Evolutionary conservation across 2,113 vertebrate species (phyloP), one percentile per base, ranked within the genome.

Genomic region (Rhizomys pruinosus): DNA sequence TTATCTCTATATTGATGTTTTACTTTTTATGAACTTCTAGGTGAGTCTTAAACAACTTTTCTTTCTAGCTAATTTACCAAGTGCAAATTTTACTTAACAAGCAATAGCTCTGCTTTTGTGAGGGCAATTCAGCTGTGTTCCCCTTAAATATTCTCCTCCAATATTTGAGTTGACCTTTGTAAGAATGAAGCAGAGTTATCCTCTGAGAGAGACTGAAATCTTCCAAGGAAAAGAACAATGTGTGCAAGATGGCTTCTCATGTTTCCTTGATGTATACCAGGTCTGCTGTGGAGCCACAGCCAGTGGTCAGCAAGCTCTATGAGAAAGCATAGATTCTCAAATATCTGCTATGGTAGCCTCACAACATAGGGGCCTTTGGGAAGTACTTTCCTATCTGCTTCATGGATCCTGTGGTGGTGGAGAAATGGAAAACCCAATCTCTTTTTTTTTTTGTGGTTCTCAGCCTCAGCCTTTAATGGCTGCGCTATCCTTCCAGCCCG

Each of bases 311-410:
- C 0, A 0, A n/a, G 22, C 11, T n/a, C 22, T 37, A 23, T 25
- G 6, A 27, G 34, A 73, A 44, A 55, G 27, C 3, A 4, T 0
- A 64, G 47, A 84, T 34, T 80, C 39, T 16, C 16, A 3, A 64
- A 10, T 3, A 19, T 7, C 32, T 59, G 64, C 37, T 34, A 6
- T 15, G 16, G 20, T 1, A 16, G 17, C 8, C 8, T 2, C 13
- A 1, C 16, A 34, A 0, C 7, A 17, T 37, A 44, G 23, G 25
- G 1, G 3, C 6, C 4, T 25, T 55, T 72, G 34, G 16, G 15
- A 71, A 34, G 9, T 29, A 9, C 63, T 7, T 15, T 11, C 6
- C 3, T 0, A 5, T 74, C 34, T 39, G 32, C 52, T 39, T 25
- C 17, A 44, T 13, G 12, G n/a, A 5, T 3, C 16, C 7, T 34